These are phyloP conservation scores for Characodon lateralis DNA, from an alignment of 2,797 vertebrate genomes.

Conservation along the genomic window DNA sequence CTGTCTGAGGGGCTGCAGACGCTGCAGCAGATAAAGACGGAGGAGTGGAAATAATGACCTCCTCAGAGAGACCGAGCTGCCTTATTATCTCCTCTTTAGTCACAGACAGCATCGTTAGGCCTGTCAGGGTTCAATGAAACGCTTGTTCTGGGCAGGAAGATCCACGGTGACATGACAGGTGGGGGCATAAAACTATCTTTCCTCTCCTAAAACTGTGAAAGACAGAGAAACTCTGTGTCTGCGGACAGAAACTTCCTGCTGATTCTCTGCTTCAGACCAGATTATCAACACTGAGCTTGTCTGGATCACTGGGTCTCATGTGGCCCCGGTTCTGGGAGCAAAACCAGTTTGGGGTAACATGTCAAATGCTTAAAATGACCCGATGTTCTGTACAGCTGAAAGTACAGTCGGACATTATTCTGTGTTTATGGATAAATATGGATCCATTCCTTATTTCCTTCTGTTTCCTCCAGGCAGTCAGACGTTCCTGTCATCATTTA, in stretches of 20 bases:
- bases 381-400: too few relatives aligned
- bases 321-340: background rate
- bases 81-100: slow-evolving; percentile 43
- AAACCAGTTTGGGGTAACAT: too few relatives aligned
- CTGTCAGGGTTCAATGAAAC: slow-evolving; percentile 26
- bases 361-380: too few relatives aligned
- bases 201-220: background rate
- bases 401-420: background rate
- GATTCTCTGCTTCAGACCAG: background rate
- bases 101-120: slow-evolving; percentile 18
- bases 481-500: too few relatives aligned
- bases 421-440: background rate
- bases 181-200: slow-evolving; percentile 1
- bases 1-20: slow-evolving; percentile 40
- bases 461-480: too few relatives aligned
- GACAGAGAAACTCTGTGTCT: background rate
- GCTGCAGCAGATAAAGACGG: slow-evolving; percentile 45
- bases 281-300: background rate
- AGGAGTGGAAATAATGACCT: slow-evolving; percentile 54
- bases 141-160: slow-evolving; percentile 12
- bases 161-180: slow-evolving; percentile 7
- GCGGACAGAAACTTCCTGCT: background rate
- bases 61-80: slow-evolving; percentile 22
- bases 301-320: background rate
- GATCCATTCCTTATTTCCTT: background rate